Evolutionary conservation across 2,797 vertebrate species (phyloP), one percentile per base, ranked within the genome.

Genomic region (Hippocampus kuda): DNA sequence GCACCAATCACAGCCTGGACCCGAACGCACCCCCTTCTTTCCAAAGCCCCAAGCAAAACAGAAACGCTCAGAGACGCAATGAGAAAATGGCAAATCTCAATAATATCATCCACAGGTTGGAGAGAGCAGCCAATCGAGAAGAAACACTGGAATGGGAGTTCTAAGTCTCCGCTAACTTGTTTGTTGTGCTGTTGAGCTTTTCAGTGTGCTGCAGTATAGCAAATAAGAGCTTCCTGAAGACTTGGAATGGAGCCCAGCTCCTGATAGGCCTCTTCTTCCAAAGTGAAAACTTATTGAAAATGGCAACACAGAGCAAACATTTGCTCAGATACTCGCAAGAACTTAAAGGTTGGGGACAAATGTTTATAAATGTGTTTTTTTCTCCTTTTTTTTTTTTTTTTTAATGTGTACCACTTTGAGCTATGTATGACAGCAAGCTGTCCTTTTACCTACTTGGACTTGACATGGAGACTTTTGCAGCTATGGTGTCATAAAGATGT

Each of bases 41-140:
- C 72, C 90, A 90, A 71, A 88, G 86, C 68, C 81, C 92, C 80
- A 96, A 94, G 88, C 89, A 91, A 75, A 97, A 91, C 88, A 92
- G 92, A 84, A 96, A 90, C 88, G 86, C 92, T 87, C 95, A 97
- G 89, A 93, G 94, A 89, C 93, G 95, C 81, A 95, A 96, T 0
- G 95, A 98, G 90, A 99, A 99, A 91, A 96, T 98, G 94, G 96
- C 96, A 79, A 99, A 99, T 89, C 93, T 99, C 85, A 99, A 97
- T 91, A 99, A 94, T 91, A 99, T 99, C 89, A 99, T 99, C 85
- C 95, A 99, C 83, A 90, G 97, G 88, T 89, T 99, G 66, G 97
- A 99, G 85, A 92, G 93, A 77, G 97, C 97, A 0, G 97, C 96
- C 85, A 98, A 98, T 82, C 91, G 95, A 0, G 97, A 99, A 81